Evolutionary conservation across 2,113 vertebrate species (phyloP).

Genomic region (Rhagologus leucostigma): DNA sequence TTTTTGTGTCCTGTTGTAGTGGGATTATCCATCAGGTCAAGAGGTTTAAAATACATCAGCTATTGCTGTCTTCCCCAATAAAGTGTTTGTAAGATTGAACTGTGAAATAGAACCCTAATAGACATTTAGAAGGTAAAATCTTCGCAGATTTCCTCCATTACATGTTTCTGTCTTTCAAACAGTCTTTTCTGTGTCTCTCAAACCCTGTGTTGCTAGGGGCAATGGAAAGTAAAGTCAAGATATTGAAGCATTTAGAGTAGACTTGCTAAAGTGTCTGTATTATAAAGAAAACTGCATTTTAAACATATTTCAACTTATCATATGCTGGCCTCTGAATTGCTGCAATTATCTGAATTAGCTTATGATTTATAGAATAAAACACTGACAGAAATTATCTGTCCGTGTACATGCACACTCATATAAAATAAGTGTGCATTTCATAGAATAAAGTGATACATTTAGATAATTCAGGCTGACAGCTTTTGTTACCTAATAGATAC

Average conservation of each 20-base stretch:
- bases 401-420: background rate
- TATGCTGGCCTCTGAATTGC: background rate
- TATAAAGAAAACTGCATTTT: background rate
- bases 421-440: background rate
- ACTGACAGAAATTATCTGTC: background rate
- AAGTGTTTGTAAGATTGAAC: background rate
- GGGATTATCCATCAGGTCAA: background rate
- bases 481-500: background rate
- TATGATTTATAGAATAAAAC: background rate
- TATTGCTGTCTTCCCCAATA: background rate
- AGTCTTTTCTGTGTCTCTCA: background rate
- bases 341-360: background rate
- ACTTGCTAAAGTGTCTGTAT: background rate
- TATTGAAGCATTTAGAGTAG: background rate
- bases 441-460: background rate
- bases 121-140: background rate
- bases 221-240: background rate
- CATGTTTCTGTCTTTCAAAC: background rate
- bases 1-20: background rate
- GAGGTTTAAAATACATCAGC: background rate
- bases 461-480: background rate
- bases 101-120: background rate
- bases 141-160: background rate
- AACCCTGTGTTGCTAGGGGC: background rate
- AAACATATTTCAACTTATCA: background rate